Evolutionary conservation across 2,888 invertebrate genomes (phyloP), one percentile per base, ranked within the genome.

Genomic region (Tryphoninae sp.): DNA sequence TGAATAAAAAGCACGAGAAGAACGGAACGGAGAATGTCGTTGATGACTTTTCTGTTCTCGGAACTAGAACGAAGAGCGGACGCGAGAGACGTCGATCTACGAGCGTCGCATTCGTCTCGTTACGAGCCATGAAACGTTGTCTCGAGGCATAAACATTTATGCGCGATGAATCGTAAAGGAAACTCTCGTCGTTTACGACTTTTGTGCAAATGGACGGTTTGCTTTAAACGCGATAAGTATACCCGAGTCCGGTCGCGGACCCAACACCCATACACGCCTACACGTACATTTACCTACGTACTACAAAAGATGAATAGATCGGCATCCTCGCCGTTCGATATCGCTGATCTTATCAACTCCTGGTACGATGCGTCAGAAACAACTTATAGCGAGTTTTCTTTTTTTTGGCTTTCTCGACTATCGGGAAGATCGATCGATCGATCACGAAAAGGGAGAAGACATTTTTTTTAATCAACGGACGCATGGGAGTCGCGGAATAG

Each of bases 111-210:
- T 58, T 67, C 71, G 67, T 82, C 33, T 33, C 78, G 68, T 82
- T 72, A 78, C 67, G 22, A 22, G 67, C 62, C 49, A 62, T 68
- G 65, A 75, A 82, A 62, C 75, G 65, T 64, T 74, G 71, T 59
- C 69, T 74, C 71, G 69, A 26, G 22, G 74, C 62, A 49, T 82
- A 82, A 82, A 82, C 75, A 83, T 78, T 78, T 81, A 80, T 80
- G 51, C 73, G 62, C 61, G 40, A 16, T 23, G 65, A 81, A 81
- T 83, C 82, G 82, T 83, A 77, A 74, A 77, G 49, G 53, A 58
- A 72, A 64, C 26, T 62, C 64, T 74, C 40, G 65, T 62, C 68
- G 58, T 80, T 80, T 71, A 81, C 71, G 81, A 71, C 69, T 74
- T 22, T 61, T 19, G 19, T 55, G 59, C 74, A 13, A 53, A 75